Conservation (phyloP, 2,113 vertebrate genomes). For the Sclerurus mexicanus region DNA sequence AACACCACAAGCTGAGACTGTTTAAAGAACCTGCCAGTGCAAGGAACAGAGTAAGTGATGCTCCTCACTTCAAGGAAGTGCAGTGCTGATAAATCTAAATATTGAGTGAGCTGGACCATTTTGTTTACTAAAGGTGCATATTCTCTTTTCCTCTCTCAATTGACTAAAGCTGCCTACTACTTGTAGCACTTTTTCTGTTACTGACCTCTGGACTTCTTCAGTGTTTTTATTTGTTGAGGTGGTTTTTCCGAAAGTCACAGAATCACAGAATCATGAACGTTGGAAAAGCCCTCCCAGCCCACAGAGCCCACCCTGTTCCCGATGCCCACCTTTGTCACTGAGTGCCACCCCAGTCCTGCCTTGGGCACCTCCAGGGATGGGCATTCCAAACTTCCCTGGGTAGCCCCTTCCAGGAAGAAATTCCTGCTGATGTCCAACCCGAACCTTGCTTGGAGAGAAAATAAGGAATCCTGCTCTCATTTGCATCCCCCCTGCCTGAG, state of each 20-base stretch:
- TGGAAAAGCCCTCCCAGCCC: fast-evolving
- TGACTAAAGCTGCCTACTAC: not conserved
- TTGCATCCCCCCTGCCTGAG: not conserved
- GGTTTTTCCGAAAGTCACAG: not conserved
- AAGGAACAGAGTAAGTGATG: not conserved
- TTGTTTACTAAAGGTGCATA: not conserved
- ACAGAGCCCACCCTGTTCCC: not conserved
- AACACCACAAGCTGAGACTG: not conserved
- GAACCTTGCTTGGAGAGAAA: not conserved
- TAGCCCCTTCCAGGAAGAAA: not conserved
- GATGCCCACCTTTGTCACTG: fast-evolving
- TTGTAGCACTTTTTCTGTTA: not conserved
- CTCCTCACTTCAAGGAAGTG: not conserved
- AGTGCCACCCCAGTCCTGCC: not conserved
- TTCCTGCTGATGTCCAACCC: fast-evolving
- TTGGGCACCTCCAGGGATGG: not conserved
- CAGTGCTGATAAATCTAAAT: not conserved
- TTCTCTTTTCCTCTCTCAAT: not conserved
- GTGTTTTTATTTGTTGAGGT: not conserved
- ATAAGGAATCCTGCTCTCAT: not conserved
- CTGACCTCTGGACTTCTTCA: not conserved
- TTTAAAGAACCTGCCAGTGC: not conserved
- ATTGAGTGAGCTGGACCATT: not conserved
- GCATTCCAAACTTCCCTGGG: not conserved
- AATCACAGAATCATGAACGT: fast-evolving